Base-by-base conservation (phyloP, 2,113 vertebrate species). In the Sceloporus undulatus region DNA sequence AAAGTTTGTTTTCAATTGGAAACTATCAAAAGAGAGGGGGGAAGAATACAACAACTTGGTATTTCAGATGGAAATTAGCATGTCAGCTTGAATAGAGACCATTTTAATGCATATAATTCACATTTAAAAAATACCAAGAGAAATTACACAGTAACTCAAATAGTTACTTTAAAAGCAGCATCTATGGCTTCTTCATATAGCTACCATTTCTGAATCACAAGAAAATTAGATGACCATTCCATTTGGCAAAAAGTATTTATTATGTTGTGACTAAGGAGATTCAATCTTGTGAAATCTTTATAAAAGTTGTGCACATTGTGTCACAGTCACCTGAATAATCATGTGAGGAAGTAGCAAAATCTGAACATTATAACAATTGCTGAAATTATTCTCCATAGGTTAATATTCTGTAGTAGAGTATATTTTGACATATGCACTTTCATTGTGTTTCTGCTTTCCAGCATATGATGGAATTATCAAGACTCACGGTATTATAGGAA, bases 401-500 rank as follows among this genome's bases (percentile, higher is more conserved):
- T 94, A 90, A 62, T 62, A 62, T 14, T 14, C 34, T 94, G 27
- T 29, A 95, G 91, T 95, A 96, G 95, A 97, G 93, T 97, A 96
- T 96, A 88, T 65, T 93, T 91, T 96, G 93, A 97, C 94, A 98
- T 96, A 97, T 95, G 93, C 91, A 91, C 92, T 96, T 97, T 97
- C 95, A 97, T 96, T 97, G 93, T 95, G 90, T 93, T 94, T 92
- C 92, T 95, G 96, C 75, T 25, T 79, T 56, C 48, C 54, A 25
- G 96, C 97, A 95, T 97, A 93, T 93, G 92, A 94, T 89, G 94
- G 92, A 97, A 98, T 97, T 98, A 96, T 96, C 95, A 94, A 93
- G 92, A 96, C 97, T 97, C 97, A 92, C 94, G 96, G 59, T 94
- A 97, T 98, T 97, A 48, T 5, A 71, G 9, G 68, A 7, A 27